Base-by-base conservation (phyloP, 2,888 invertebrate species). In the Podotricha telesiphe region DNA sequence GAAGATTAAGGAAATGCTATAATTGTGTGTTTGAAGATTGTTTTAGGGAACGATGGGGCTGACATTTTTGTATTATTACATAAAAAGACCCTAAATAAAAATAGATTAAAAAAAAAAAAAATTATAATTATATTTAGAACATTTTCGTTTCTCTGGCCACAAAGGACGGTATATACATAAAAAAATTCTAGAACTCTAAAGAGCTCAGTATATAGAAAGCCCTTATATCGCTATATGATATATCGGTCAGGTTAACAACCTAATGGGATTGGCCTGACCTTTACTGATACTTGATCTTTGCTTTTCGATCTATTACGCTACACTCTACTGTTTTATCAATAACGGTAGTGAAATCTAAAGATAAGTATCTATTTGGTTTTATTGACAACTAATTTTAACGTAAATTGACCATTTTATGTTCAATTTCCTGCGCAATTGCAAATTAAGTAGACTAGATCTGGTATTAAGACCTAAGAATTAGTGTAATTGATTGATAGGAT, bases 261-360 rank as follows among this genome's bases (percentile, higher is more conserved):
- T 45, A 59, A 45, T 59, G 59, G 59, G 59, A 59, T 45, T 59
- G 42, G 45, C 11, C 17, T 45, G 59, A 59, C 59, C 59, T 59
- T 59, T 59, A 6, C 45, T n/a, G 59, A 59, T 59, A 59, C 59
- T 59, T 28, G 59, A 22, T 59, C 45, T 59, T 45, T 59, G 59
- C 45, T 59, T 59, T 59, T 45, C 22, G 17, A 59, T 17, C 45
- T 42, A 59, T 45, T 59, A n/a, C 59, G 45, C 28, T 59, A 45
- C 42, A 45, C n/a, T 15, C n/a, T 45, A 28, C 59, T 45, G 45
- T 20, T 45, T 59, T 59, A 59, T 59, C 45, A 45, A 45, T 45
- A 59, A 42, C 42, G 45, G 42, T 42, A 42, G 17, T 22, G 45
- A 17, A 22, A n/a, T n/a, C 11, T 19, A 22, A 40, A 53, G 40